Percentiles rank a stretch among this genome's conserved stretches.
Evolutionary conservation across 2,888 invertebrate species (phyloP).

Genomic region (Drepanosiphum platanoidis): DNA sequence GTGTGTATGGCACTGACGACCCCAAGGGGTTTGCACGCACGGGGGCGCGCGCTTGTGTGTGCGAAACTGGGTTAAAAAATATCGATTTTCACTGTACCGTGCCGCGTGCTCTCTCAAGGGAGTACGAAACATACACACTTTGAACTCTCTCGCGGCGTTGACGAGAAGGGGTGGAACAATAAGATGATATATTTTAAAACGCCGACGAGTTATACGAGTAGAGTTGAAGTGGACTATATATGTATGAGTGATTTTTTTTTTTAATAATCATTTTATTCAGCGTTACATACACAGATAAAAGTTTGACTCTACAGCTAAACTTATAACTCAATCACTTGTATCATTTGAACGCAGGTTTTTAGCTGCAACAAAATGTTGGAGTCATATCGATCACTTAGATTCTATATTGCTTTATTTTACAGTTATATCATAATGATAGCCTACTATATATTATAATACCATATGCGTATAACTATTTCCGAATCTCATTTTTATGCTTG

Average conservation of each 20-base stretch:
- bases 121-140: not conserved
- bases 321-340: not conserved
- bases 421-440: not conserved
- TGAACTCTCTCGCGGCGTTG: slow-evolving; percentile 1
- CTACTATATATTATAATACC: not conserved
- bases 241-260: not conserved
- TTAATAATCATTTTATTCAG: not conserved
- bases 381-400: too few relatives aligned
- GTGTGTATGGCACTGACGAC: not conserved
- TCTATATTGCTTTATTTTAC: too few relatives aligned
- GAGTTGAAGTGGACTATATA: not conserved
- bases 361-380: too few relatives aligned
- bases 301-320: not conserved
- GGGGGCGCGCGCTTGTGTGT: not conserved
- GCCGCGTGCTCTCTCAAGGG: slow-evolving; percentile 8
- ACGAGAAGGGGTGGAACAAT: not conserved
- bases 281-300: not conserved
- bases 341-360: not conserved
- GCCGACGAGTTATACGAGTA: not conserved
- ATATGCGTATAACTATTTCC: too few relatives aligned
- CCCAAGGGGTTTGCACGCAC: not conserved
- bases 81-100: slow-evolving; percentile 14
- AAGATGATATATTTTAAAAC: slow-evolving; percentile 9
- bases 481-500: too few relatives aligned
- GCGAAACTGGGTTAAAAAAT: slow-evolving; percentile 53